A percentile compares a stretch with the other conserved stretches of the same genome.
phyloP scores from a whole-genome alignment of 1,140 invertebrate genomes.

The Drosophila willistoni region DNA sequence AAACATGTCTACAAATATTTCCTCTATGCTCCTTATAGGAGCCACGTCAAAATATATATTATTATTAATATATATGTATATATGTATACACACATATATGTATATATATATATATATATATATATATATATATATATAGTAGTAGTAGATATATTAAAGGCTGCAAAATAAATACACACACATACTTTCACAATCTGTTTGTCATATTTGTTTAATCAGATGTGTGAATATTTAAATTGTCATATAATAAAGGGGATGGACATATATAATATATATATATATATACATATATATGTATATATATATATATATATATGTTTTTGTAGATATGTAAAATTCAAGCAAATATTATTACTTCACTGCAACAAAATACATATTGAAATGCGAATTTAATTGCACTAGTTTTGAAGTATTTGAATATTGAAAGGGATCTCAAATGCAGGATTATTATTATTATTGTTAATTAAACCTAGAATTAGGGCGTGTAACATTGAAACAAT shows the following conservation, averaged over 20 bases:
- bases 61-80: neutral
- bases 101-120: neutral
- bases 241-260: conserved; percentile 1
- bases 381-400: conserved; percentile 73
- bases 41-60: conserved; percentile 16
- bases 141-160: conserved; percentile 14
- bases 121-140: neutral
- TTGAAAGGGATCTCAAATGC: conserved; percentile 65
- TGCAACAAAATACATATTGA: conserved; percentile 77
- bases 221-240: conserved; percentile 42
- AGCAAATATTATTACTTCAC: conserved; percentile 65
- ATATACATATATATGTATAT: conserved; percentile 44
- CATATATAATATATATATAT: conserved; percentile 26
- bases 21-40: conserved; percentile 17
- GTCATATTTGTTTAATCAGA: neutral
- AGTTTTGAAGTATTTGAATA: conserved; percentile 54
- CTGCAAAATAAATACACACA: conserved; percentile 46
- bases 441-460: conserved; percentile 44
- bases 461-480: conserved; percentile 49
- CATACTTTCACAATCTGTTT: neutral
- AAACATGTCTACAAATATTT: conserved; percentile 28
- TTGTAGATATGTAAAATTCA: conserved; percentile 34
- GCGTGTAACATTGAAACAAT: conserved; percentile 76
- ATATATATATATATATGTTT: conserved; percentile 35
- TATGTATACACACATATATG: neutral